These are phyloP conservation scores for Xestia rhomboidea DNA, from an alignment of 2,888 invertebrate species.

Conservation along the genomic window DNA sequence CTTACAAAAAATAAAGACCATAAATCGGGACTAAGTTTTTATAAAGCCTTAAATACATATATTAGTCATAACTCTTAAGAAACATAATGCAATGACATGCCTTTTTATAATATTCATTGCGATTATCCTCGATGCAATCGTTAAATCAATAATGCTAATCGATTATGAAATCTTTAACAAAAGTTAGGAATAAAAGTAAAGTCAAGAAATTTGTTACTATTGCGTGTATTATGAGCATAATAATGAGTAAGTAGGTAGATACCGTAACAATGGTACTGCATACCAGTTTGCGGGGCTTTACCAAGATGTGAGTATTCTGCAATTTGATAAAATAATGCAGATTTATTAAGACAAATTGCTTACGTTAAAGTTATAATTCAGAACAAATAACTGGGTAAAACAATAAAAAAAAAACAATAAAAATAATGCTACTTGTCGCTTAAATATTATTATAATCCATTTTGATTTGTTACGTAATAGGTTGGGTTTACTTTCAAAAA, in stretches of 20 bases:
- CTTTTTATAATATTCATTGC: neutral
- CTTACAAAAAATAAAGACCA: conserved; percentile 28
- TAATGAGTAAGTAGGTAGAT: neutral
- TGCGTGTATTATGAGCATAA: neutral
- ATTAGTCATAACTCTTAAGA: conserved; percentile 15
- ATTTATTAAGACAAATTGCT: neutral
- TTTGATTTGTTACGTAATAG: neutral
- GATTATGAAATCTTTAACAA: neutral
- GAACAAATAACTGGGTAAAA: neutral
- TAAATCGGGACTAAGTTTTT: conserved; percentile 32
- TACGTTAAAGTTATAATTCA: too few species aligned
- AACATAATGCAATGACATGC: neutral
- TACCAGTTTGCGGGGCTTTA: conserved; percentile 61
- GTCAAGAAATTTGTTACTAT: neutral
- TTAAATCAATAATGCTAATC: neutral
- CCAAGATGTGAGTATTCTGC: conserved; percentile 54
- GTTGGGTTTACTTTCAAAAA: neutral
- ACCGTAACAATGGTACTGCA: neutral
- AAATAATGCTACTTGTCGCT: neutral
- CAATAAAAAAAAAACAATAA: too few species aligned
- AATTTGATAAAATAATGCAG: conserved; percentile 10
- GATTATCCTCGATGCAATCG: neutral
- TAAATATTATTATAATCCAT: neutral
- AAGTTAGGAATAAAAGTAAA: neutral
- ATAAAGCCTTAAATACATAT: neutral